Evolutionary conservation across 2,888 invertebrate species (phyloP).

Genomic region (Muschampia plurimacula): DNA sequence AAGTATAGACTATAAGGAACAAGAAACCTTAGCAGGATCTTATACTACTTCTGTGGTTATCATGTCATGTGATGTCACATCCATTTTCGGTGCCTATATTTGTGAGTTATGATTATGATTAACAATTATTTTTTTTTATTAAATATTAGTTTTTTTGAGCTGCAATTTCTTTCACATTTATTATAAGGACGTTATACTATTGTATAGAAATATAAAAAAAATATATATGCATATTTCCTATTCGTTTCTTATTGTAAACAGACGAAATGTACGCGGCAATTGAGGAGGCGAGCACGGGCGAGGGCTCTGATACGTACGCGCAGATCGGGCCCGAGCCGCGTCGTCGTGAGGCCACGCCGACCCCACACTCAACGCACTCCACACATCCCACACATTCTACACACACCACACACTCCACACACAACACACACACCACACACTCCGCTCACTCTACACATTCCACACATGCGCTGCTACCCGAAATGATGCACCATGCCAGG

Average conservation of each 20-base stretch:
- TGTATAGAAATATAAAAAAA: too few relatives aligned
- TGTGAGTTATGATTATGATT: too few relatives aligned
- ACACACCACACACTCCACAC: constrained; percentile 39
- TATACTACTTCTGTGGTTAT: too few relatives aligned
- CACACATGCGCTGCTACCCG: constrained; percentile 47
- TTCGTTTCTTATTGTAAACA: constrained; percentile 53
- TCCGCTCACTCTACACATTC: constrained; percentile 21
- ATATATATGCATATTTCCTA: too few relatives aligned
- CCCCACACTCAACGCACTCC: constrained; percentile 35
- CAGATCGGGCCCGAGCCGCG: constrained; percentile 87
- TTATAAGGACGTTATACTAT: too few relatives aligned
- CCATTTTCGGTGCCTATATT: too few relatives aligned
- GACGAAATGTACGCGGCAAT: constrained; percentile 97
- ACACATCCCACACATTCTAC: constrained; percentile 23
- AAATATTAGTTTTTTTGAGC: too few relatives aligned
- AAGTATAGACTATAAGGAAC: too few relatives aligned
- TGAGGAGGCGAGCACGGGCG: constrained; percentile 90
- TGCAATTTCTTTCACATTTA: too few relatives aligned
- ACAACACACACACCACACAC: constrained; percentile 18
- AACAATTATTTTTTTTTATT: too few relatives aligned
- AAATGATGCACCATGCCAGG: constrained; percentile 57
- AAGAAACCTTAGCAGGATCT: too few relatives aligned
- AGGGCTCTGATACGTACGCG: constrained; percentile 94
- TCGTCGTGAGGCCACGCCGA: constrained; percentile 45
- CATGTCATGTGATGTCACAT: too few relatives aligned